These are phyloP conservation scores for Drosophila meridionalis DNA, from an alignment of 2,888 invertebrate species.

Conservation along the genomic window DNA sequence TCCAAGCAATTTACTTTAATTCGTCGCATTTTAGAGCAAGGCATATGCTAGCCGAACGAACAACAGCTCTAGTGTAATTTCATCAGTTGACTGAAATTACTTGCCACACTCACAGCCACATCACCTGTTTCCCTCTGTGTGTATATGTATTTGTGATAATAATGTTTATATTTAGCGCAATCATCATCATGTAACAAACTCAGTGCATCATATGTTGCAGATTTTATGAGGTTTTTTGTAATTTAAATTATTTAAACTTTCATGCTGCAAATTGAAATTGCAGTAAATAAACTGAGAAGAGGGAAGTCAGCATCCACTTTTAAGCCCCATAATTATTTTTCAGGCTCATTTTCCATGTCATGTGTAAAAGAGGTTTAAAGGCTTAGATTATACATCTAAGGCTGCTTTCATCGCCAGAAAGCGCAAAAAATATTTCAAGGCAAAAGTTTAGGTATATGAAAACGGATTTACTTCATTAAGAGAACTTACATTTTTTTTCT, in stretches of 20 bases:
- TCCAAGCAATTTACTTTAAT: conserved; percentile 80
- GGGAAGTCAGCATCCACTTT: neutral
- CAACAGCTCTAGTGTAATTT: conserved; percentile 32
- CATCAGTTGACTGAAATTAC: conserved; percentile 47
- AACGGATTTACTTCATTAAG: neutral
- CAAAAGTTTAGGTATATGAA: neutral
- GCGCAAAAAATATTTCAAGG: neutral
- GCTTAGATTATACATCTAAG: neutral
- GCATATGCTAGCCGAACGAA: conserved; percentile 45
- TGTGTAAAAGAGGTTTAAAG: neutral
- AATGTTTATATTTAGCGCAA: conserved; percentile 69
- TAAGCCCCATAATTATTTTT: conserved; percentile 17
- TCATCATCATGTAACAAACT: conserved; percentile 43
- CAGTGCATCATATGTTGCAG: conserved; percentile 22
- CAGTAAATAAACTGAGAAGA: conserved; percentile 12
- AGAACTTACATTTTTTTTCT: neutral
- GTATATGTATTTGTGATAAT: conserved; percentile 44
- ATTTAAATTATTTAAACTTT: conserved; percentile 65
- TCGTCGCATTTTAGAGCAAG: conserved; percentile 69
- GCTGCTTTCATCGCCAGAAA: neutral
- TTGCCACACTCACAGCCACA: conserved; percentile 20
- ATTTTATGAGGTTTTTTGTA: conserved; percentile 38
- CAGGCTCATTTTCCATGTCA: neutral
- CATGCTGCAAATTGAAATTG: conserved; percentile 57
- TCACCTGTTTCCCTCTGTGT: conserved; percentile 20